Evolutionary conservation across 2,797 vertebrate genomes (phyloP).

Genomic region (Pogonophryne albipinna): DNA sequence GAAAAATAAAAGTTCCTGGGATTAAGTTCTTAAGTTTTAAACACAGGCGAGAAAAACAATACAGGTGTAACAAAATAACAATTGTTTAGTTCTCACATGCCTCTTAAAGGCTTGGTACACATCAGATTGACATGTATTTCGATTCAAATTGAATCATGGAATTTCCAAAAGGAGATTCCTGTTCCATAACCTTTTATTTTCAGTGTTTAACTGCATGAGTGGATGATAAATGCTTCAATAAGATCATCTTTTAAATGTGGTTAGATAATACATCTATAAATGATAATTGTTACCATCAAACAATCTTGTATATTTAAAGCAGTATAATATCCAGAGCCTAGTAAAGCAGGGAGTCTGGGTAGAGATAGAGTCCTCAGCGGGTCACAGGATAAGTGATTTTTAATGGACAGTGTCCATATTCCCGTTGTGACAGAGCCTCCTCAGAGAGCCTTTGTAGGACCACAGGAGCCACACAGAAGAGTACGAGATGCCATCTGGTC

Average conservation of each 20-base stretch:
- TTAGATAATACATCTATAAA: neutral
- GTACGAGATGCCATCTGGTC: conserved; percentile 71
- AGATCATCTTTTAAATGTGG: conserved; percentile 1
- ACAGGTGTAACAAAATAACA: too few relatives aligned
- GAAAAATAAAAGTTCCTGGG: too few relatives aligned
- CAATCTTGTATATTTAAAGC: neutral
- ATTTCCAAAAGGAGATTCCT: neutral
- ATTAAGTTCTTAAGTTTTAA: too few relatives aligned
- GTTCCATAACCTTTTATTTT: neutral
- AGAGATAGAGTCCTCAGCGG: conserved; percentile 27
- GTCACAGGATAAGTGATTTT: conserved; percentile 41
- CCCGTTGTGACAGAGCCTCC: conserved; percentile 39
- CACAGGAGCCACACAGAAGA: conserved; percentile 58
- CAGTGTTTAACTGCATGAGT: neutral
- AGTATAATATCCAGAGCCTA: neutral
- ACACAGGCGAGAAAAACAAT: too few relatives aligned
- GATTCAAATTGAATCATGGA: neutral
- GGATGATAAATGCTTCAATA: neutral
- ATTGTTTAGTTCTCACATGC: too few relatives aligned
- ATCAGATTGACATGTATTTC: neutral
- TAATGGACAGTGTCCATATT: conserved; percentile 61
- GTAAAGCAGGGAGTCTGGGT: neutral
- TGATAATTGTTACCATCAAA: neutral
- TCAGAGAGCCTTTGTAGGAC: conserved; percentile 66
- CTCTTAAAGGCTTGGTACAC: neutral